Conservation (phyloP, 2,113 vertebrate species). For the Ceyx melanurus region DNA sequence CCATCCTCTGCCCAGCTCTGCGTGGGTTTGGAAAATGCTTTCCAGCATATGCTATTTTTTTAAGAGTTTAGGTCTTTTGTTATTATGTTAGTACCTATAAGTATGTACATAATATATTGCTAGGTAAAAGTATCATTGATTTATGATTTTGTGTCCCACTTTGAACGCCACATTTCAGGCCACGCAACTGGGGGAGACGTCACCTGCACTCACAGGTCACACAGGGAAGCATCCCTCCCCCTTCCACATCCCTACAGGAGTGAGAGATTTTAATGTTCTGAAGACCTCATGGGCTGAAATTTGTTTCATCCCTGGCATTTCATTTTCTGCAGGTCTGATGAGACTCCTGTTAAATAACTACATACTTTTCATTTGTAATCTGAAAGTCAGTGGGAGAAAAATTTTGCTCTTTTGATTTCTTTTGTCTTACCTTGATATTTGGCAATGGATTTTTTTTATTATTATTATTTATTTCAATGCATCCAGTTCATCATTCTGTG, state of each 20-base stretch:
- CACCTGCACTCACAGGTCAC: not conserved
- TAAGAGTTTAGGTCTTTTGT: not conserved
- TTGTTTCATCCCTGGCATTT: not conserved
- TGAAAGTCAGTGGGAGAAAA: not conserved
- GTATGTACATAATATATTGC: fast-evolving
- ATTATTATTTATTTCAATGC: not conserved
- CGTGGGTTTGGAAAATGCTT: not conserved
- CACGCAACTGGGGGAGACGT: not conserved
- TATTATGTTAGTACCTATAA: not conserved
- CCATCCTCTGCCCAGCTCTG: not conserved
- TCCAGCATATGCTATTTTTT: not conserved
- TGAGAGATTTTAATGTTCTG: not conserved
- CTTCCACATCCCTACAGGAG: not conserved
- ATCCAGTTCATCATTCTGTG: not conserved
- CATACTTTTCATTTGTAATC: not conserved
- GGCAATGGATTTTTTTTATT: not conserved
- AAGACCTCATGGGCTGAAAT: not conserved
- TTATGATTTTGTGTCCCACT: not conserved
- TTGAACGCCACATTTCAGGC: not conserved
- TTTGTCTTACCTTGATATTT: not conserved
- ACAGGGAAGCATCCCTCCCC: not conserved
- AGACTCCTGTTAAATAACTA: not conserved
- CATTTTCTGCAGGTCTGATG: not conserved
- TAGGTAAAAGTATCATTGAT: not conserved
- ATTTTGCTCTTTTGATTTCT: not conserved